Conservation (phyloP, 1,140 invertebrate genomes). For the Pectinophora gossypiella region DNA sequence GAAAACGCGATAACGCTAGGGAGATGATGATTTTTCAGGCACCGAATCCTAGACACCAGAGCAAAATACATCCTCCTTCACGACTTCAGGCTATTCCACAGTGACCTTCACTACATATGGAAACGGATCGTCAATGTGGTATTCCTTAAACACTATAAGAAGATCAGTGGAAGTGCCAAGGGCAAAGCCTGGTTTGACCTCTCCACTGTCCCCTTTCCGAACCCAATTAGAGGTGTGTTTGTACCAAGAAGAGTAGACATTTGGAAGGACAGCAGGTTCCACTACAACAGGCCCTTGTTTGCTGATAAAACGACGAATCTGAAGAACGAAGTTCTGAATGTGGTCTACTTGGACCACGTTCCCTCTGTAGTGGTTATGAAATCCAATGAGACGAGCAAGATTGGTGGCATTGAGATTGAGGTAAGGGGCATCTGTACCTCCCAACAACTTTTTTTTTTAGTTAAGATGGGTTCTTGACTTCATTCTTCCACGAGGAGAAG, state of each 20-base stretch:
- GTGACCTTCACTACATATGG: constrained; percentile 84
- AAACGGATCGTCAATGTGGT: constrained; percentile 84
- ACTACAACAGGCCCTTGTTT: constrained; percentile 75
- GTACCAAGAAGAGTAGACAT: constrained; percentile 78
- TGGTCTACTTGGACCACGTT: constrained; percentile 82
- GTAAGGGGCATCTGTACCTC: too few species aligned
- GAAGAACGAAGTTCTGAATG: constrained; percentile 72
- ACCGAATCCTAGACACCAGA: constrained; percentile 81
- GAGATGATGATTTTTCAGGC: too few species aligned
- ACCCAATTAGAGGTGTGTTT: constrained; percentile 68
- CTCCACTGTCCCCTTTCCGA: constrained; percentile 83
- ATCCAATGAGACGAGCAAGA: constrained; percentile 74
- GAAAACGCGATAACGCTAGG: too few species aligned
- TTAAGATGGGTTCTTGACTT: too few species aligned
- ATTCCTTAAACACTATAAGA: constrained; percentile 79
- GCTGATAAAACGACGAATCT: constrained; percentile 78
- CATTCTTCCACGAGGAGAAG: too few species aligned
- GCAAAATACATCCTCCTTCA: constrained; percentile 82
- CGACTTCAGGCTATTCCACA: constrained; percentile 79
- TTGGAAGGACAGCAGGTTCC: constrained; percentile 78
- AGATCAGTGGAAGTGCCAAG: constrained; percentile 29
- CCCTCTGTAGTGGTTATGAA: constrained; percentile 79
- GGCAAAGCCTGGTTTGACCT: constrained; percentile 79
- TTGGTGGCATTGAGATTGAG: constrained; percentile 76
- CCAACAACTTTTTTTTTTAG: too few species aligned